These are phyloP conservation scores for Crossaster papposus DNA, from an alignment of 53 echinoderm and acorn worm species.

Conservation along the genomic window DNA sequence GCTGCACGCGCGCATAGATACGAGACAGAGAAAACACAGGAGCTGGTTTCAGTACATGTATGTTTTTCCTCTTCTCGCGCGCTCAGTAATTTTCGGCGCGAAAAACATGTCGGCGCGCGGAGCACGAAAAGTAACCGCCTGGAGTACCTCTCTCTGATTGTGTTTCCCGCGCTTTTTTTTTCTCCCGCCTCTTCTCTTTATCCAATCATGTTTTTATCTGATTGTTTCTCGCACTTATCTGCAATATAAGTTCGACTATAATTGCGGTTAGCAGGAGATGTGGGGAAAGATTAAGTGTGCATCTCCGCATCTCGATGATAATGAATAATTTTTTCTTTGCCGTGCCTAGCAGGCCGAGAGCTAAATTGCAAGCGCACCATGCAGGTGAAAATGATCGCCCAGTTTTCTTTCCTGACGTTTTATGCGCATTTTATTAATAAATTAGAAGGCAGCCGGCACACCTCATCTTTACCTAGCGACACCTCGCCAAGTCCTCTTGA, in stretches of 20 bases:
- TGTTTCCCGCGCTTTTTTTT: conserved; percentile 35
- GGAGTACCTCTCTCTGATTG: conserved; percentile 32
- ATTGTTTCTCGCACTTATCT: conserved; percentile 46
- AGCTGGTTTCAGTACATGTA: too few relatives aligned
- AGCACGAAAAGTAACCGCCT: conserved; percentile 48
- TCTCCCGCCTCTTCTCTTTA: too few relatives aligned
- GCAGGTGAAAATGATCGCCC: not conserved
- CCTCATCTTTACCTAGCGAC: not conserved
- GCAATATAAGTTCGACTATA: conserved; percentile 12
- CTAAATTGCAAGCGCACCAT: not conserved
- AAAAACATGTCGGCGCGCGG: conserved; percentile 55
- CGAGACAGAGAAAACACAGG: not conserved
- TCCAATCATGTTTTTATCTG: conserved; percentile 22
- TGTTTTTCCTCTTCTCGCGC: not conserved
- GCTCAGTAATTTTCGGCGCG: conserved; percentile 25
- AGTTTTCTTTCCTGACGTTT: not conserved
- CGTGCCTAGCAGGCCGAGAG: not conserved
- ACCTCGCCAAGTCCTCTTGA: not conserved
- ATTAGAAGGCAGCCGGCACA: not conserved
- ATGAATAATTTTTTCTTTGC: conserved; percentile 35
- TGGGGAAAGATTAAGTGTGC: not conserved
- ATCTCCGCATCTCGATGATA: conserved; percentile 15
- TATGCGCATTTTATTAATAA: conserved; percentile 30
- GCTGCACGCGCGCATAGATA: conserved; percentile 5
- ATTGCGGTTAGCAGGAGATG: conserved; percentile 29